phyloP scores from a whole-genome alignment of 2,797 vertebrate species.

The Gymnoscopelus microlampas region DNA sequence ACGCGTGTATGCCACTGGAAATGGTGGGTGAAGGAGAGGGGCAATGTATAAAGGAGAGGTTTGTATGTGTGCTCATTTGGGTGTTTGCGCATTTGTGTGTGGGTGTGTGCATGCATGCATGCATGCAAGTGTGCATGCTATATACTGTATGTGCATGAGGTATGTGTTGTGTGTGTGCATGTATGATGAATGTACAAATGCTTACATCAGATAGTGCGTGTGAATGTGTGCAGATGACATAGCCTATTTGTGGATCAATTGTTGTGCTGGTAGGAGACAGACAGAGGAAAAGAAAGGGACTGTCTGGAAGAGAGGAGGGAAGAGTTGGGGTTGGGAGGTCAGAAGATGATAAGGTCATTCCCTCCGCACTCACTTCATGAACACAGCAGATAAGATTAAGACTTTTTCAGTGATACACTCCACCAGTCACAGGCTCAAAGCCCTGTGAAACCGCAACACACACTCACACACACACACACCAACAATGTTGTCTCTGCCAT shows the following conservation, averaged over 20 bases:
- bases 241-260: too few species aligned
- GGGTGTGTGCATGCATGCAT: background rate
- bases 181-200: too few species aligned
- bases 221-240: too few species aligned
- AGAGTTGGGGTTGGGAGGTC: constrained; percentile 25
- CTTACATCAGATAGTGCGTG: too few species aligned
- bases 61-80: constrained; percentile 17
- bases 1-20: constrained; percentile 10
- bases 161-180: too few species aligned
- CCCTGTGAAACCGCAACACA: constrained; percentile 58
- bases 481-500: constrained; percentile 57
- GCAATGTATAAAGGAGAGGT: constrained; percentile 36
- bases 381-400: constrained; percentile 64
- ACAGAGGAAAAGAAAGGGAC: constrained; percentile 7
- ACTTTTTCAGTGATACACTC: constrained; percentile 70
- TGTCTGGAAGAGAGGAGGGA: constrained; percentile 15
- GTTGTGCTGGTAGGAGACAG: background rate
- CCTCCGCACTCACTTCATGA: constrained; percentile 54
- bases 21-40: constrained; percentile 25
- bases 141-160: too few species aligned
- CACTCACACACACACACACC: constrained; percentile 42
- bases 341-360: constrained; percentile 47
- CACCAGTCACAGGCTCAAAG: constrained; percentile 59
- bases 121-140: too few species aligned
- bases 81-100: background rate